Evolutionary conservation across 2,888 invertebrate species (phyloP).

Genomic region (Pimpla rufipes): DNA sequence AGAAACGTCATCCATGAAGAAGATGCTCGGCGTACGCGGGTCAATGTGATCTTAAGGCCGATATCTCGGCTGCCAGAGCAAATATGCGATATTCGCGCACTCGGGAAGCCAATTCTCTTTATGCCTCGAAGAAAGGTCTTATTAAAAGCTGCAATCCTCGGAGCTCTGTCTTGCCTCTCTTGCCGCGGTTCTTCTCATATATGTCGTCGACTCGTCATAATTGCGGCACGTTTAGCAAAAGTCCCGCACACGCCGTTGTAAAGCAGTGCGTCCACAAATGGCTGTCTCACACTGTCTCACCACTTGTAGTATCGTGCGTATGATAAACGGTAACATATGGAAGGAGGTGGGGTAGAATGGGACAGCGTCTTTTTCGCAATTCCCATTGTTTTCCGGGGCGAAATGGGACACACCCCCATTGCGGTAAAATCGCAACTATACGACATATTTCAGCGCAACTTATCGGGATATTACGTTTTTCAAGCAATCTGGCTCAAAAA

Average conservation of each 20-base stretch:
- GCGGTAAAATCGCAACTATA: too few relatives aligned
- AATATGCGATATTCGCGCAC: slow-evolving; percentile 5
- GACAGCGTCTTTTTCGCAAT: too few relatives aligned
- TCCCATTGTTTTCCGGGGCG: too few relatives aligned
- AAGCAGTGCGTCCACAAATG: not conserved
- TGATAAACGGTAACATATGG: too few relatives aligned
- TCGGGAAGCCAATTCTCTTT: slow-evolving; percentile 36
- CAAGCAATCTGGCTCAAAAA: too few relatives aligned
- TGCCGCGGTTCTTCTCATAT: not conserved
- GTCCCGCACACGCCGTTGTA: not conserved
- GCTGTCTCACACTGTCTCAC: not conserved
- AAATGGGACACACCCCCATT: too few relatives aligned
- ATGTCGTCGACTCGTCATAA: slow-evolving; percentile 11
- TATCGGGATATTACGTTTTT: too few relatives aligned
- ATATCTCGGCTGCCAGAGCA: not conserved
- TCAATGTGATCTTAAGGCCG: not conserved
- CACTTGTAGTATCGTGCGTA: not conserved
- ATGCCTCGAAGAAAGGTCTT: slow-evolving; percentile 41
- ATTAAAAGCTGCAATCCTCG: slow-evolving; percentile 28
- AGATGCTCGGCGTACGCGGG: too few relatives aligned
- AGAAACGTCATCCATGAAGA: too few relatives aligned
- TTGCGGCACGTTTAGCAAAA: slow-evolving; percentile 43
- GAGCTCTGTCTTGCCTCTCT: slow-evolving; percentile 8
- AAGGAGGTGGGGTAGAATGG: too few relatives aligned
- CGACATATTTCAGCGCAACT: too few relatives aligned